A percentile compares a stretch with the other conserved stretches of the same genome.
Conservation (phyloP, 2,113 vertebrate genomes). For the Neotoma lepida region DNA sequence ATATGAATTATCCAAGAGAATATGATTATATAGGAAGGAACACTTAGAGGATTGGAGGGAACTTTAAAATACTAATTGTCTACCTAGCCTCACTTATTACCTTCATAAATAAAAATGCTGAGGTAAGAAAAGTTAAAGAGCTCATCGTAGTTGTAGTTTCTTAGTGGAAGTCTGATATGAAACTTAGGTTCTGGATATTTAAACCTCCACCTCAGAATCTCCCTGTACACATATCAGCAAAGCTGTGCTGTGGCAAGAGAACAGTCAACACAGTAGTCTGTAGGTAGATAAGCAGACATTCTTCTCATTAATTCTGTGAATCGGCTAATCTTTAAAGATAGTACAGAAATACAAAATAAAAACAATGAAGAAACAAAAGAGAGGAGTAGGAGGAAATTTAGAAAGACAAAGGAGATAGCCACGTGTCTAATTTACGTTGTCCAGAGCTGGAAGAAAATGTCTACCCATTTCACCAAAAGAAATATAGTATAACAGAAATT, state of each 20-base stretch:
- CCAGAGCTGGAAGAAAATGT: neutral
- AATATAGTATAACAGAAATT: neutral
- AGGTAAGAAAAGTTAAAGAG: neutral
- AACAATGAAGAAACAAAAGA: neutral
- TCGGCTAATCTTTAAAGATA: neutral
- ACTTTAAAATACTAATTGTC: neutral
- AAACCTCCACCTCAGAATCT: neutral
- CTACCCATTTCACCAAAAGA: fast-evolving
- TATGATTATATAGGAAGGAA: neutral
- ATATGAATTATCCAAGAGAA: neutral
- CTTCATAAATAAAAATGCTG: neutral
- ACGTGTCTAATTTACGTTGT: neutral
- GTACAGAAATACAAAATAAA: neutral
- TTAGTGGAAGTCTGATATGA: neutral
- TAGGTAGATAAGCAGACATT: neutral
- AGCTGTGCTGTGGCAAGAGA: neutral
- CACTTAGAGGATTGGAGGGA: neutral
- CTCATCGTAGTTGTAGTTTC: neutral
- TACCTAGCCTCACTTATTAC: neutral
- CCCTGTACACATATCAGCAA: fast-evolving
- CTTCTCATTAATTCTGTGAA: neutral
- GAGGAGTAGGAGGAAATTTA: no score
- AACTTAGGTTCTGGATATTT: neutral
- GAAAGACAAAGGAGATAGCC: neutral
- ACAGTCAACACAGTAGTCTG: neutral